A percentile compares a stretch with the other conserved stretches of the same genome.
phyloP scores from a whole-genome alignment of 1,140 invertebrate species.

The Cataglyphis hispanica region DNA sequence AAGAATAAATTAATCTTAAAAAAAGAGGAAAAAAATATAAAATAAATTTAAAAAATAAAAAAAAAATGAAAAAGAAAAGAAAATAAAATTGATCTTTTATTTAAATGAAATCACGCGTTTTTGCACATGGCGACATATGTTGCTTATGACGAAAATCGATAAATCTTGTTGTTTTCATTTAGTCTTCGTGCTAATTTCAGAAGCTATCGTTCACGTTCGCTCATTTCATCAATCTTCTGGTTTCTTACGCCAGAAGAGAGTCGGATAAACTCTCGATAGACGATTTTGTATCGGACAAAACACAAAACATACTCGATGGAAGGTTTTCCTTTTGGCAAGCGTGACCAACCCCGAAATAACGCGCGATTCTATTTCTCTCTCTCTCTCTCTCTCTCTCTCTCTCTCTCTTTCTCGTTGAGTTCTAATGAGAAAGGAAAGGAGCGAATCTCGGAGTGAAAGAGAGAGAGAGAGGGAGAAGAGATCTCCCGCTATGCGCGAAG shows the following conservation, averaged over 20 bases:
- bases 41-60: too few species aligned
- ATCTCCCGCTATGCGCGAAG: constrained; percentile 59
- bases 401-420: constrained; percentile 7
- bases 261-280: constrained; percentile 20
- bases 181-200: not conserved
- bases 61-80: not conserved
- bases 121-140: not conserved
- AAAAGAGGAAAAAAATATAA: too few species aligned
- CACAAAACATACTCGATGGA: constrained; percentile 34
- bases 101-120: not conserved
- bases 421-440: constrained; percentile 42
- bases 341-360: constrained; percentile 61
- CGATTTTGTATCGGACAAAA: constrained; percentile 44
- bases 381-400: constrained; percentile 14
- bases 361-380: not conserved
- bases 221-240: constrained; percentile 15
- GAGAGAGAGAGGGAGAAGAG: constrained; percentile 53
- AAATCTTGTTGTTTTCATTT: not conserved
- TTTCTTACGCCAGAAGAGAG: constrained; percentile 22
- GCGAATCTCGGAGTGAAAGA: constrained; percentile 5
- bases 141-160: not conserved
- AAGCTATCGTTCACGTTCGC: not conserved
- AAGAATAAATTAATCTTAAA: too few species aligned
- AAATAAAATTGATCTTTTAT: not conserved
- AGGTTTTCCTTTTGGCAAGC: constrained; percentile 52